Conservation (phyloP, 2,888 invertebrate genomes). For the Sinotaia quadrata region DNA sequence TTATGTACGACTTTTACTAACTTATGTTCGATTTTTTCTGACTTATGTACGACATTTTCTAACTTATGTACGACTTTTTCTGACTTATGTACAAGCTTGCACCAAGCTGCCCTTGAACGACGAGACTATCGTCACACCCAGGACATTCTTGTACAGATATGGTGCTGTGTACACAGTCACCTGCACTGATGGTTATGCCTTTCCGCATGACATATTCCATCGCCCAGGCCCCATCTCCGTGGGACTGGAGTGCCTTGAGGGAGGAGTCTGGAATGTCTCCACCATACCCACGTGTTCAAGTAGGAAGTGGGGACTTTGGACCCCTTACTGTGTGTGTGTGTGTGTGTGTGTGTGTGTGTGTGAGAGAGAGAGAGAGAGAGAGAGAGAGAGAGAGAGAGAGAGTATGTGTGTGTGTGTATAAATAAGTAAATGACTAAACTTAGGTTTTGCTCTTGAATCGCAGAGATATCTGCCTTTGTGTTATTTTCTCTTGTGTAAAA, state of each 20-base stretch:
- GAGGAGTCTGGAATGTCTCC: constrained; percentile 49
- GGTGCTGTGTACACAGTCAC: constrained; percentile 39
- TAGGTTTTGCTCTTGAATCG: no score
- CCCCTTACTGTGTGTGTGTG: no score
- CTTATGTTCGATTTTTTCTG: no score
- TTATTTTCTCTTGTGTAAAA: no score
- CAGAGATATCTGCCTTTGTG: no score
- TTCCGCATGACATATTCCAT: constrained; percentile 16
- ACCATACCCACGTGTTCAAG: constrained; percentile 41
- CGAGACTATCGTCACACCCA: constrained; percentile 21
- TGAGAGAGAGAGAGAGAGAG: no score
- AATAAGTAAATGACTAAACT: no score
- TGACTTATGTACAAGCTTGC: constrained; percentile 44
- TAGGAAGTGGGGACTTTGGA: neutral
- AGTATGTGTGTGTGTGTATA: no score
- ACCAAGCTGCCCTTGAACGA: constrained; percentile 43
- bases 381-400: no score
- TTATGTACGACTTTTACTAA: no score
- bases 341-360: no score
- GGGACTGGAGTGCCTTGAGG: constrained; percentile 43
- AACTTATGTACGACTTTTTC: constrained; percentile 1
- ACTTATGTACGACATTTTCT: no score
- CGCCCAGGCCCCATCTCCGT: constrained; percentile 2
- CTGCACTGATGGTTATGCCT: constrained; percentile 49
- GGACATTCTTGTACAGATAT: constrained; percentile 35